A percentile compares a stretch with the other conserved stretches of the same genome.
phyloP scores from a whole-genome alignment of 2,888 invertebrate species.

The Byasa hedistus region DNA sequence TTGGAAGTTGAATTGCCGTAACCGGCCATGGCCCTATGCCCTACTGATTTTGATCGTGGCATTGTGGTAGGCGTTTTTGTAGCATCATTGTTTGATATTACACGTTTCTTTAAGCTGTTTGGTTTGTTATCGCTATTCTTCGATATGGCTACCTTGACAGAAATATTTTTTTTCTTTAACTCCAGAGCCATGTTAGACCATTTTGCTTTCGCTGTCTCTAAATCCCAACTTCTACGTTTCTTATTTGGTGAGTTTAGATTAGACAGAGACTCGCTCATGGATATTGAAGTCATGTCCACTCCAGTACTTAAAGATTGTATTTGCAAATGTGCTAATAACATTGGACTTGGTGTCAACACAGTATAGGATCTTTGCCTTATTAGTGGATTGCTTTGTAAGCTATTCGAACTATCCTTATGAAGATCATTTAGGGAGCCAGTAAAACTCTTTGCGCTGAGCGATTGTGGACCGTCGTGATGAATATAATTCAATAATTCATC shows the following conservation, averaged over 20 bases:
- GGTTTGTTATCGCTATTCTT: constrained; percentile 27
- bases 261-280: constrained; percentile 74
- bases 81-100: constrained; percentile 34
- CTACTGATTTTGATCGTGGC: constrained; percentile 43
- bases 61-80: constrained; percentile 39
- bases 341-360: constrained; percentile 87
- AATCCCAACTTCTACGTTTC: constrained; percentile 72
- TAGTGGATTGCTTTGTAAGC: constrained; percentile 54
- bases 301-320: constrained; percentile 71
- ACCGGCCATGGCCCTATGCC: constrained; percentile 40
- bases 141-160: constrained; percentile 8
- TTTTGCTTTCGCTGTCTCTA: constrained; percentile 71
- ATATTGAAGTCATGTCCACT: constrained; percentile 69
- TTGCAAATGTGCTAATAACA: constrained; percentile 83
- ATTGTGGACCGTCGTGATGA: constrained; percentile 53
- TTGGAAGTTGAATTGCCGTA: constrained; percentile 40
- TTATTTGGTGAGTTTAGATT: constrained; percentile 55
- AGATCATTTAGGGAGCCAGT: constrained; percentile 73
- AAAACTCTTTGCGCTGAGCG: constrained; percentile 64
- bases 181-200: constrained; percentile 76
- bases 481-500: constrained; percentile 44
- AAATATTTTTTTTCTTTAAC: constrained; percentile 47
- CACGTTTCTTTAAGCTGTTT: constrained; percentile 27
- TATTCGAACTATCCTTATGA: constrained; percentile 56
- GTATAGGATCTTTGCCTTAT: constrained; percentile 89